A percentile compares a stretch with the other conserved stretches of the same genome.
Conservation (phyloP, 2,888 invertebrate genomes). For the Eutolmus rufibarbis region DNA sequence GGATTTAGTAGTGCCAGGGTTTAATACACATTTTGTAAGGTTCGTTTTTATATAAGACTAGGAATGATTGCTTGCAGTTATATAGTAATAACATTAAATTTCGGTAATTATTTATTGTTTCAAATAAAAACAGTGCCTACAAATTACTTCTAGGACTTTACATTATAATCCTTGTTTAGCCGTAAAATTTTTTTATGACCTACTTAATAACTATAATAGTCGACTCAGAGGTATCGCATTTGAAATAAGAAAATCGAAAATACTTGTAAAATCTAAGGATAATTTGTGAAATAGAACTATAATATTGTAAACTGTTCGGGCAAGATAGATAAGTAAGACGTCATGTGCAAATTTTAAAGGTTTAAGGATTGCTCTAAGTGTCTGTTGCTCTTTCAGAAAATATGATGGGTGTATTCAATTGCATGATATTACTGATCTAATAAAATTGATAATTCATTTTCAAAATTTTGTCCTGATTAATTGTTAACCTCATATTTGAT, state of each 20-base stretch:
- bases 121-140: constrained; percentile 40
- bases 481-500: not conserved
- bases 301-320: constrained; percentile 21
- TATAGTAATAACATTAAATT: constrained; percentile 28
- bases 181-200: constrained; percentile 35
- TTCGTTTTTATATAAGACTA: constrained; percentile 30
- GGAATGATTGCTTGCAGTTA: constrained; percentile 32
- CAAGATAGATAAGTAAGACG: constrained; percentile 27
- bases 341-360: constrained; percentile 22
- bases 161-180: constrained; percentile 35
- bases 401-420: constrained; percentile 7
- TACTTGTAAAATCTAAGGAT: constrained; percentile 29
- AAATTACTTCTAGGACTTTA: constrained; percentile 38
- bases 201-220: constrained; percentile 34
- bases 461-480: not conserved
- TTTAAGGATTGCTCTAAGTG: constrained; percentile 32
- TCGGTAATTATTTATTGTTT: constrained; percentile 35
- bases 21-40: constrained; percentile 22
- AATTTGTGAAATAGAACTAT: constrained; percentile 36
- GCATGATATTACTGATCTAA: not conserved
- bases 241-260: constrained; percentile 32
- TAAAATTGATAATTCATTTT: constrained; percentile 16
- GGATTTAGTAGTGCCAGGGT: constrained; percentile 29
- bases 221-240: constrained; percentile 29
- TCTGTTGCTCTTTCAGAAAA: constrained; percentile 3